Evolutionary conservation across 1,140 invertebrate genomes (phyloP).

Genomic region (Ips typographus): DNA sequence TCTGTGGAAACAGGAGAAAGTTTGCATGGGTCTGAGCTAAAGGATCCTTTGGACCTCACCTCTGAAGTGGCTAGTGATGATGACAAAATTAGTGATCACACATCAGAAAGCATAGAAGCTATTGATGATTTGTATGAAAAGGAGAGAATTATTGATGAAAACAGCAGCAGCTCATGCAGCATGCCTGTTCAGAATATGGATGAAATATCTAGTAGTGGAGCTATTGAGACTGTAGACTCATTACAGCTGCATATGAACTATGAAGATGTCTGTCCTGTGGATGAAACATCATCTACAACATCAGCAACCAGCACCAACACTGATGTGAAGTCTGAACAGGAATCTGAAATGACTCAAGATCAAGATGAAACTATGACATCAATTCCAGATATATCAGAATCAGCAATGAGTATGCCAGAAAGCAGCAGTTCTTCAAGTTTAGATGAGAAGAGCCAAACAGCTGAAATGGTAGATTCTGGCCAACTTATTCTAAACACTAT

Average conservation of each 20-base stretch:
- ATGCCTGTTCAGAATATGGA: constrained; percentile 35
- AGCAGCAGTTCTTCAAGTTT: constrained; percentile 19
- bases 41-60: constrained; percentile 32
- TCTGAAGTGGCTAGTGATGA: constrained; percentile 37
- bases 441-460: constrained; percentile 13
- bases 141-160: constrained; percentile 27
- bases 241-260: constrained; percentile 39
- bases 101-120: constrained; percentile 31
- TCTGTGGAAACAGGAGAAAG: constrained; percentile 27
- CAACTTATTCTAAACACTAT: constrained; percentile 9
- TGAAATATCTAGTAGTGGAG: constrained; percentile 39
- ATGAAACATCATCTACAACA: constrained; percentile 35
- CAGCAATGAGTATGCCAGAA: constrained; percentile 19
- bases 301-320: constrained; percentile 36
- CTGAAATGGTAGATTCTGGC: background rate
- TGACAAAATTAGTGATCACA: constrained; percentile 37
- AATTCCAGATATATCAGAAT: constrained; percentile 34
- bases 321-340: constrained; percentile 35
- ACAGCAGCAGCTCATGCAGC: constrained; percentile 39
- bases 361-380: constrained; percentile 39
- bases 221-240: constrained; percentile 41
- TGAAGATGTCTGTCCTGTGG: constrained; percentile 33
- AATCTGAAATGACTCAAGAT: constrained; percentile 34
- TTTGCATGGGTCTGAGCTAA: constrained; percentile 23
- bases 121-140: constrained; percentile 38